phyloP scores from a whole-genome alignment of 1,140 invertebrate genomes.

The Apocrypta bakeri region DNA sequence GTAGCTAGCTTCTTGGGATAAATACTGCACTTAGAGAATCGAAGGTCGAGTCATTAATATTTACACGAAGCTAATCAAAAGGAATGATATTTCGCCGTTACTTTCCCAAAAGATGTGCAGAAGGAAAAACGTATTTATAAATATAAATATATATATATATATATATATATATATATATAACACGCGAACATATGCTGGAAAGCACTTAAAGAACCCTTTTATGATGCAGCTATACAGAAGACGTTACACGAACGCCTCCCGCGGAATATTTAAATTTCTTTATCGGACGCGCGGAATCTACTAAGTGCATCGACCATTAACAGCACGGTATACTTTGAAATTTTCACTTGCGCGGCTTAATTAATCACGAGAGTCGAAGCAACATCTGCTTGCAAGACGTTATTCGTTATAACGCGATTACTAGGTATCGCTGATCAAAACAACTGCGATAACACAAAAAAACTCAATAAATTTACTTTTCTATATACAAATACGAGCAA shows the following conservation, averaged over 20 bases:
- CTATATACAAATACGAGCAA: too few relatives aligned
- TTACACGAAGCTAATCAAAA: neutral
- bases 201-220: constrained; percentile 38
- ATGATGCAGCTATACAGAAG: neutral
- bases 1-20: neutral
- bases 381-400: neutral
- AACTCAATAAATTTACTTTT: too few relatives aligned
- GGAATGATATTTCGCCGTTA: too few relatives aligned
- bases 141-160: too few relatives aligned
- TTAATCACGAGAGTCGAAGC: constrained; percentile 6
- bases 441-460: too few relatives aligned
- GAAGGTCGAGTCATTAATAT: neutral
- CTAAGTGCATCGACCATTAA: constrained; percentile 25
- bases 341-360: constrained; percentile 20
- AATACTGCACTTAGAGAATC: neutral
- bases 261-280: constrained; percentile 38
- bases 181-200: constrained; percentile 17
- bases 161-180: too few relatives aligned
- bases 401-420: neutral
- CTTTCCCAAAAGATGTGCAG: too few relatives aligned
- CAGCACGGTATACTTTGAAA: neutral
- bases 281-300: constrained; percentile 11
- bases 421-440: neutral
- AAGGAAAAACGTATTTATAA: too few relatives aligned
- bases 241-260: neutral